Percentiles rank a stretch among this genome's conserved stretches.
phyloP scores from a whole-genome alignment of 1,140 invertebrate genomes.

The Zophobas morio region DNA sequence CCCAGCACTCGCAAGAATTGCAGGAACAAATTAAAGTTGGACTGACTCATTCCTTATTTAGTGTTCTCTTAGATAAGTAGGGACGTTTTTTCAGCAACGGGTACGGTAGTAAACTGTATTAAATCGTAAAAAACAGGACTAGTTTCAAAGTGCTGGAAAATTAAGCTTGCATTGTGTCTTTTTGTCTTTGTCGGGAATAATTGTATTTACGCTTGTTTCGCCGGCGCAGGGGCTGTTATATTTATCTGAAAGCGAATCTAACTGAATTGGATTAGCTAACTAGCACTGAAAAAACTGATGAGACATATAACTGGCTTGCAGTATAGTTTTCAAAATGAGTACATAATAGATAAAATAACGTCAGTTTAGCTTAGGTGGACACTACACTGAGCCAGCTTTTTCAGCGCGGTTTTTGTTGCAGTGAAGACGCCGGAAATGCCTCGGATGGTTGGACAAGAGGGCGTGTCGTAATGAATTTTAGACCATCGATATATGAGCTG shows the following conservation, averaged over 20 bases:
- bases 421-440: background rate
- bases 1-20: background rate
- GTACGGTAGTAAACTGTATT: conserved; percentile 4
- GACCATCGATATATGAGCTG: conserved; percentile 64
- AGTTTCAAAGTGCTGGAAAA: conserved; percentile 1
- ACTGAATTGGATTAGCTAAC: too few species aligned
- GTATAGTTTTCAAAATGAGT: too few species aligned
- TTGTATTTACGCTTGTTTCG: background rate
- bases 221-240: background rate
- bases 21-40: conserved; percentile 30
- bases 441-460: conserved; percentile 23
- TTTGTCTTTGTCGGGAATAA: background rate
- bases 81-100: background rate
- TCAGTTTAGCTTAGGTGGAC: too few species aligned
- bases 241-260: background rate
- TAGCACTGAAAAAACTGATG: too few species aligned
- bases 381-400: too few species aligned
- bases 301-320: too few species aligned
- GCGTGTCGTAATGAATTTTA: conserved; percentile 61
- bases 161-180: background rate
- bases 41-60: conserved; percentile 27
- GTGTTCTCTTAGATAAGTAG: conserved; percentile 26
- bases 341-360: too few species aligned
- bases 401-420: too few species aligned
- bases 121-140: conserved; percentile 19